These are phyloP conservation scores for Morelia viridis DNA, from an alignment of 2,797 vertebrate species.

Conservation along the genomic window DNA sequence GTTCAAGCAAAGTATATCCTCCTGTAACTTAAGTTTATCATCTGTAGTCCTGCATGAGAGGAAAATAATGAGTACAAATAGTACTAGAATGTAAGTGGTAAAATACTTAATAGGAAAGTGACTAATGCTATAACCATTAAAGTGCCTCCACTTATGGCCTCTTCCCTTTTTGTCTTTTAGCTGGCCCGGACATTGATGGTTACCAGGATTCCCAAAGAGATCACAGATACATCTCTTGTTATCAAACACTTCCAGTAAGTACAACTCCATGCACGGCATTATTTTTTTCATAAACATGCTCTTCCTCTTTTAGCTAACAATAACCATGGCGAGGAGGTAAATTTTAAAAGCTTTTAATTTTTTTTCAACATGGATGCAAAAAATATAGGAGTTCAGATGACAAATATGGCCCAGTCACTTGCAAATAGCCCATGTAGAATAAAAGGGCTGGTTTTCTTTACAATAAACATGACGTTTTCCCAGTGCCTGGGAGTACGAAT, in stretches of 20 bases:
- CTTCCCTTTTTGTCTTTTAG: constrained; percentile 67
- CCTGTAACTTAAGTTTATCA: neutral
- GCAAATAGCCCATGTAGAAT: neutral
- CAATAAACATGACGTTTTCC: neutral
- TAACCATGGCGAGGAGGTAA: neutral
- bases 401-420: neutral
- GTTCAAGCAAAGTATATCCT: neutral
- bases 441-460: no score
- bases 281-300: neutral
- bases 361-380: neutral
- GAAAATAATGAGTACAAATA: neutral
- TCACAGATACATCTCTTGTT: constrained; percentile 90
- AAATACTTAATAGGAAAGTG: neutral
- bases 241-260: constrained; percentile 97
- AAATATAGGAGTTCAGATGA: neutral
- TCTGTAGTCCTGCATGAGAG: neutral
- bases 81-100: neutral
- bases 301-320: neutral
- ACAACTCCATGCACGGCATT: neutral
- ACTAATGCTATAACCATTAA: rapidly evolving
- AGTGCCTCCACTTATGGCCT: neutral
- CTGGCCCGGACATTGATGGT: constrained; percentile 93
- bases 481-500: neutral
- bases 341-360: no score
- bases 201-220: constrained; percentile 87